phyloP scores from a whole-genome alignment of 2,797 vertebrate genomes.

The Platalea minor region DNA sequence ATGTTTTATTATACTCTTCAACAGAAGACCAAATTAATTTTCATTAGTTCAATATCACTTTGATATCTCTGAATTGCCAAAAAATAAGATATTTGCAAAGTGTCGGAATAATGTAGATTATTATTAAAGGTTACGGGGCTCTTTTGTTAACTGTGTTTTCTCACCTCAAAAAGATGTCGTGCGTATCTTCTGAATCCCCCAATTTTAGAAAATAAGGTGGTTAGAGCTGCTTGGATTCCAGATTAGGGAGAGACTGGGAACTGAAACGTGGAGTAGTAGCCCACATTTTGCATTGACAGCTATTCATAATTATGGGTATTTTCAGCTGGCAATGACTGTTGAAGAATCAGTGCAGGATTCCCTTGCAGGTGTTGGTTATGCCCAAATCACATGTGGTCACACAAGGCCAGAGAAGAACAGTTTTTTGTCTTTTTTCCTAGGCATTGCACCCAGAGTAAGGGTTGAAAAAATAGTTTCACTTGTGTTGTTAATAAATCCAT shows the following conservation, averaged over 20 bases:
- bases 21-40: not conserved
- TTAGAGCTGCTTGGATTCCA: not conserved
- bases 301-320: not conserved
- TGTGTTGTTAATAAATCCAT: not conserved
- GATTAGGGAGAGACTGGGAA: not conserved
- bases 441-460: not conserved
- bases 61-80: not conserved
- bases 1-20: not conserved
- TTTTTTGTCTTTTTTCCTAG: not conserved
- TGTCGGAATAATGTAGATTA: not conserved
- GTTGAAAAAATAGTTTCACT: not conserved
- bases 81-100: not conserved
- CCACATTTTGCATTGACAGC: not conserved
- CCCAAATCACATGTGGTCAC: not conserved
- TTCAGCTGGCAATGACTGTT: not conserved
- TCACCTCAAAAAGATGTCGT: not conserved
- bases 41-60: not conserved
- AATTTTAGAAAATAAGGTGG: not conserved
- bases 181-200: not conserved
- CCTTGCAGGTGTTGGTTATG: not conserved
- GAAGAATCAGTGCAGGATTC: not conserved
- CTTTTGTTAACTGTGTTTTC: not conserved
- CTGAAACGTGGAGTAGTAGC: not conserved
- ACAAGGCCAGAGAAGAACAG: not conserved
- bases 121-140: not conserved